Evolutionary conservation across 2,797 vertebrate genomes (phyloP).

Genomic region (Acipenser oxyrinchus): DNA sequence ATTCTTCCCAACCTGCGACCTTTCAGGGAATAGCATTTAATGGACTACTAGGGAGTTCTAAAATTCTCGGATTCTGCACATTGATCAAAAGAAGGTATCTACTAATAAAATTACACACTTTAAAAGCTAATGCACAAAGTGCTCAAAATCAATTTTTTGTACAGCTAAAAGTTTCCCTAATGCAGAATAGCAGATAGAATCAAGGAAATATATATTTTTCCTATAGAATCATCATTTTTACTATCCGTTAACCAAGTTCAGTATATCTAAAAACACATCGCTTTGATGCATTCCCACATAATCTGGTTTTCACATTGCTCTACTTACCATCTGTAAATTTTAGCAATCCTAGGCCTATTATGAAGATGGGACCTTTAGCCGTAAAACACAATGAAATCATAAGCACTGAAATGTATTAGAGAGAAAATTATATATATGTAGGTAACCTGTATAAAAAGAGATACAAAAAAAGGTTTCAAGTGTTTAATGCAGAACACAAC

Average conservation of each 20-base stretch:
- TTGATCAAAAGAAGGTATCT: constrained; percentile 67
- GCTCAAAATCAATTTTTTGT: constrained; percentile 74
- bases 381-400: constrained; percentile 48
- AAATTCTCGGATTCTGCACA: constrained; percentile 59
- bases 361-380: constrained; percentile 52
- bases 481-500: no score
- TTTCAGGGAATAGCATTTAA: constrained; percentile 20
- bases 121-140: constrained; percentile 76
- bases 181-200: constrained; percentile 67
- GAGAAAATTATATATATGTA: constrained; percentile 49
- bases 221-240: constrained; percentile 61
- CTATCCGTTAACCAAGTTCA: constrained; percentile 55
- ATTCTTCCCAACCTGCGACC: neutral
- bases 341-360: constrained; percentile 27
- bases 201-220: constrained; percentile 71
- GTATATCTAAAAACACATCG: constrained; percentile 55
- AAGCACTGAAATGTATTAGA: constrained; percentile 66
- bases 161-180: constrained; percentile 62
- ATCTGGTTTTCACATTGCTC: constrained; percentile 22
- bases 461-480: no score
- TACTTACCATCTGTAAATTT: constrained; percentile 49
- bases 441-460: constrained; percentile 45
- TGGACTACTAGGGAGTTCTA: constrained; percentile 56
- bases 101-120: constrained; percentile 68
- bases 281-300: constrained; percentile 29